Percentiles rank a stretch among this genome's conserved stretches.
These are phyloP conservation scores for Hormaphis cornu DNA, from an alignment of 1,140 invertebrate species.

Conservation along the genomic window DNA sequence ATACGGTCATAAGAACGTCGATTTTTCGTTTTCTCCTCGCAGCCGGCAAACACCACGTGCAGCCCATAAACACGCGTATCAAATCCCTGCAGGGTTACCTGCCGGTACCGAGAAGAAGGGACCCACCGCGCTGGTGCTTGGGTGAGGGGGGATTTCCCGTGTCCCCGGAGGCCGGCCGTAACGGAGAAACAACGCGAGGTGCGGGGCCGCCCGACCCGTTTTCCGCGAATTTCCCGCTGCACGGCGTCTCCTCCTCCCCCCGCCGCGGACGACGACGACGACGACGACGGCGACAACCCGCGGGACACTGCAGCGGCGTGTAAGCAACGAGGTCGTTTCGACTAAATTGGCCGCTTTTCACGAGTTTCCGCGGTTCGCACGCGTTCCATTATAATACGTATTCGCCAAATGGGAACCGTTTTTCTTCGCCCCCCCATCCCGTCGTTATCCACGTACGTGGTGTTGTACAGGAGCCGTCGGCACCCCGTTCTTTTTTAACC, in stretches of 20 bases:
- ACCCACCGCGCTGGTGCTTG: not conserved
- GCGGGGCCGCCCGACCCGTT: slow-evolving; percentile 16
- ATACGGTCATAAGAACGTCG: not conserved
- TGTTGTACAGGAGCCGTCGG: too few species aligned
- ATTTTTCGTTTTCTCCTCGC: not conserved
- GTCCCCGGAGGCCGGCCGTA: not conserved
- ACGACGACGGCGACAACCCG: too few species aligned
- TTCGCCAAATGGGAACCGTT: slow-evolving; percentile 24
- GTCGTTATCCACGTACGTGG: too few species aligned
- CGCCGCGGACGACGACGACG: not conserved
- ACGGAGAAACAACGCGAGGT: slow-evolving; percentile 32
- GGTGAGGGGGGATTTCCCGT: slow-evolving; percentile 2
- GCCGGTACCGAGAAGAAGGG: too few species aligned
- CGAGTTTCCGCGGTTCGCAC: slow-evolving; percentile 25
- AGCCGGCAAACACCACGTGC: not conserved
- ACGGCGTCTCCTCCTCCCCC: not conserved
- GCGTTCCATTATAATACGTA: slow-evolving; percentile 29
- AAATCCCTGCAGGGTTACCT: slow-evolving; percentile 13
- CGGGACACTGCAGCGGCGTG: too few species aligned
- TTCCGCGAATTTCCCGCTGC: slow-evolving; percentile 23
- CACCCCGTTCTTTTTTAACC: too few species aligned
- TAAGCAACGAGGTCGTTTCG: too few species aligned
- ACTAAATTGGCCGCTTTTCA: slow-evolving; percentile 30
- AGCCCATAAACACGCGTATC: not conserved
- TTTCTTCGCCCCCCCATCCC: not conserved